Conservation (phyloP, 1,140 invertebrate species). For the Drosophila seguyi region DNA sequence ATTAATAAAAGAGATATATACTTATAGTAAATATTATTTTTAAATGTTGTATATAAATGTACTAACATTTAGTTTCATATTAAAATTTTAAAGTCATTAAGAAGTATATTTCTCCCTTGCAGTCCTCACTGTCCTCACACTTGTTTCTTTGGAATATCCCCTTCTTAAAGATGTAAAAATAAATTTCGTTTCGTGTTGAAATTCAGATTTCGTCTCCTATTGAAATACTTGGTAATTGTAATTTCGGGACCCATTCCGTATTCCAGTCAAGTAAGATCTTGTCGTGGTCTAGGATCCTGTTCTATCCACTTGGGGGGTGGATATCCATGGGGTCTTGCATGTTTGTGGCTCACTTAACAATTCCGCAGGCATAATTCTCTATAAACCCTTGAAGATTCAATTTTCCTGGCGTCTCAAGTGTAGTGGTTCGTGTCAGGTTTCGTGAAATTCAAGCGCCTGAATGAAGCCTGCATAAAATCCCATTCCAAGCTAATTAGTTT, state of each 20-base stretch:
- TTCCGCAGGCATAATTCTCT: constrained; percentile 38
- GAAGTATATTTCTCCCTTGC: background rate
- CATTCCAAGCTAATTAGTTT: constrained; percentile 26
- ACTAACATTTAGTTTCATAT: background rate
- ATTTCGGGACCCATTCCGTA: constrained; percentile 21
- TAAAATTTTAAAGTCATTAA: no score
- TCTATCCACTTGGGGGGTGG: constrained; percentile 24
- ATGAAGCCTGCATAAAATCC: constrained; percentile 36
- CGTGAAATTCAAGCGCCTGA: constrained; percentile 39
- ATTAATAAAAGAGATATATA: background rate
- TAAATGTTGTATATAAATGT: background rate
- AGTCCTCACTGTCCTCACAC: constrained; percentile 32
- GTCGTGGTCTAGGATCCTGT: constrained; percentile 8
- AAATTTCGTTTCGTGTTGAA: constrained; percentile 36
- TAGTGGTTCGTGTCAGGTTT: constrained; percentile 36
- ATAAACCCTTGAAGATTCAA: constrained; percentile 25
- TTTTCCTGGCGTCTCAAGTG: constrained; percentile 35
- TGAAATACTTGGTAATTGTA: constrained; percentile 38
- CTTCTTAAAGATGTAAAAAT: background rate
- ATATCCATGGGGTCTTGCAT: background rate
- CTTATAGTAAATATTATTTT: background rate
- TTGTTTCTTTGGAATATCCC: constrained; percentile 5
- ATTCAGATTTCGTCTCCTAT: constrained; percentile 38
- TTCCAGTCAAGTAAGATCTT: constrained; percentile 16
- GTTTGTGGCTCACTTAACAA: constrained; percentile 35